A percentile compares a stretch with the other conserved stretches of the same genome.
phyloP scores from a whole-genome alignment of 2,113 vertebrate species.

The Rhagologus leucostigma region DNA sequence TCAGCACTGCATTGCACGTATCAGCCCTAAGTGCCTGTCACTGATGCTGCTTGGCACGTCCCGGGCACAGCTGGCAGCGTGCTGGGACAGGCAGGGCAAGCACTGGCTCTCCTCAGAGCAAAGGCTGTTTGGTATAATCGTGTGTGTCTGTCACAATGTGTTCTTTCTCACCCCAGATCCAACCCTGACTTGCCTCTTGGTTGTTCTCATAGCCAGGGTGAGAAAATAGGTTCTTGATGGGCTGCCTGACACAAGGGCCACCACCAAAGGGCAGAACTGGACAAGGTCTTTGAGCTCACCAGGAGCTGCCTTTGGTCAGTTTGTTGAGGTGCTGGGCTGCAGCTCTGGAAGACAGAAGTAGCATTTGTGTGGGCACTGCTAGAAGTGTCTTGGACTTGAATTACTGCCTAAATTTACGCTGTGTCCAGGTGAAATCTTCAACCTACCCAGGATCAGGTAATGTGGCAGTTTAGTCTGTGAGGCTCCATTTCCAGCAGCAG shows the following conservation, averaged over 20 bases:
- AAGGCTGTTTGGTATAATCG: accelerated
- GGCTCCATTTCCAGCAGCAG: background rate
- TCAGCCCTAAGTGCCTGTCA: background rate
- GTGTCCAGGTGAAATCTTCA: background rate
- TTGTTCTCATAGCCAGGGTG: accelerated
- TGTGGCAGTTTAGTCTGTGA: background rate
- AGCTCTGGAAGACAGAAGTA: background rate
- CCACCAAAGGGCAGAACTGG: accelerated
- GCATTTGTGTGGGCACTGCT: accelerated
- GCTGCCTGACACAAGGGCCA: background rate
- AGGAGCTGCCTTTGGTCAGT: accelerated
- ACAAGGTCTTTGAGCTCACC: background rate
- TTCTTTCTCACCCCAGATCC: background rate
- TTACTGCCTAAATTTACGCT: background rate
- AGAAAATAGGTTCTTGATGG: background rate
- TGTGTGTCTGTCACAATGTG: background rate
- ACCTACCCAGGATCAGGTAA: background rate
- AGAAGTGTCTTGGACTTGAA: background rate
- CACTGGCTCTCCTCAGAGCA: background rate
- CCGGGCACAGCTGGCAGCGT: background rate
- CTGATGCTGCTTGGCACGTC: background rate
- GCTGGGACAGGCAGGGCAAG: background rate
- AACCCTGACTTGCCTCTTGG: background rate
- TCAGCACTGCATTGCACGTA: accelerated
- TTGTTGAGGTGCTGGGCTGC: background rate